Percentiles rank a stretch among this genome's conserved stretches.
phyloP scores from a whole-genome alignment of 1,140 invertebrate species.

The Ceratina calcarata region DNA sequence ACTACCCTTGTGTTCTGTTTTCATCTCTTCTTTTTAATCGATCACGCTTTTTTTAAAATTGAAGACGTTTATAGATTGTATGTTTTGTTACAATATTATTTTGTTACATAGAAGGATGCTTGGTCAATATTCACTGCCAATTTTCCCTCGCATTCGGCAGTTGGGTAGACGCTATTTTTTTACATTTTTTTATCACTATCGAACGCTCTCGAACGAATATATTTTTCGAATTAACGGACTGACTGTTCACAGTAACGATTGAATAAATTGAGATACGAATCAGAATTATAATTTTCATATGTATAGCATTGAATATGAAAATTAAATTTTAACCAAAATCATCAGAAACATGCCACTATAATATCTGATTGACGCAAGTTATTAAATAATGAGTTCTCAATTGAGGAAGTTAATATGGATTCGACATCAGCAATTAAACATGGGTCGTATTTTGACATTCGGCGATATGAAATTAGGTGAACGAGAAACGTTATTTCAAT shows the following conservation, averaged over 20 bases:
- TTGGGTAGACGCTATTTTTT: slow-evolving; percentile 1
- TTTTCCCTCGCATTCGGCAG: slow-evolving; percentile 7
- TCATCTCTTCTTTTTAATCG: not conserved
- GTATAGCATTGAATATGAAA: too few species aligned
- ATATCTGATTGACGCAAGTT: too few species aligned
- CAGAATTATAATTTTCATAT: too few species aligned
- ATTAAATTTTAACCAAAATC: too few species aligned
- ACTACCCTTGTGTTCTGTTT: not conserved
- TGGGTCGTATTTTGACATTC: too few species aligned
- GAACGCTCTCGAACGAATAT: not conserved
- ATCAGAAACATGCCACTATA: too few species aligned
- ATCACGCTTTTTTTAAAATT: not conserved
- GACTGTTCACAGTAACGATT: not conserved
- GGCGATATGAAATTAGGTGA: too few species aligned
- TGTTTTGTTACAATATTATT: not conserved
- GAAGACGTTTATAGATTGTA: not conserved
- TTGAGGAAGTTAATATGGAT: too few species aligned
- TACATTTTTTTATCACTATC: slow-evolving; percentile 9
- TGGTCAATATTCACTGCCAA: slow-evolving; percentile 37
- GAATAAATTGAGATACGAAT: too few species aligned
- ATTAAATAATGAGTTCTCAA: too few species aligned
- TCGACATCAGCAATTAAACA: too few species aligned
- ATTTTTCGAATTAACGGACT: not conserved
- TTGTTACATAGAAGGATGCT: not conserved
- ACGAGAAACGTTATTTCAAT: too few species aligned